Evolutionary conservation across 2,797 vertebrate genomes (phyloP).

Genomic region (Phoeniculus purpureus): DNA sequence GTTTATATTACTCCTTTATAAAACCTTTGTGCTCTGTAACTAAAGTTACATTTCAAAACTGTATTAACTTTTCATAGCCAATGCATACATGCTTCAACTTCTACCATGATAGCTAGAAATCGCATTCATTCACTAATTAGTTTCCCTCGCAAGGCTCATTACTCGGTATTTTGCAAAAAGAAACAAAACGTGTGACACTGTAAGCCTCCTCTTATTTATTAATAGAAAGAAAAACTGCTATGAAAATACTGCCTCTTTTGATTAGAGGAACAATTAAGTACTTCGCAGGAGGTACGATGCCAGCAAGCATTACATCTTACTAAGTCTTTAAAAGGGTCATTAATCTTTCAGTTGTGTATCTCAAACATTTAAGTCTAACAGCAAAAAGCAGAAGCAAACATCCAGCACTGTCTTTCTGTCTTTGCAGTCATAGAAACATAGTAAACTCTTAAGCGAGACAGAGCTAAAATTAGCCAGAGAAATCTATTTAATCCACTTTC

Average conservation of each 20-base stretch:
- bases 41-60: constrained; percentile 4
- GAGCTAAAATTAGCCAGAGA: neutral
- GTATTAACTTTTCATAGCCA: neutral
- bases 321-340: constrained; percentile 12
- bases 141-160: neutral
- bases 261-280: constrained; percentile 17
- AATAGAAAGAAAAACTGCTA: neutral
- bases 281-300: neutral
- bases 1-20: neutral
- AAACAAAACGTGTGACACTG: neutral
- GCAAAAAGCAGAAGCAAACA: neutral
- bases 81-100: neutral
- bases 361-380: neutral
- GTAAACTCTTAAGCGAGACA: neutral
- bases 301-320: neutral
- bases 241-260: neutral
- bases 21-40: neutral
- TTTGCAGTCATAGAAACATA: neutral
- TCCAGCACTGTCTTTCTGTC: neutral
- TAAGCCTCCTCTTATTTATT: neutral
- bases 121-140: neutral
- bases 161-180: neutral
- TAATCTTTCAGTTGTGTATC: constrained; percentile 41
- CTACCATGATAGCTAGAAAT: neutral
- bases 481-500: constrained; percentile 21